Conservation (phyloP, 2,888 invertebrate species). For the Cephus spinipes region DNA sequence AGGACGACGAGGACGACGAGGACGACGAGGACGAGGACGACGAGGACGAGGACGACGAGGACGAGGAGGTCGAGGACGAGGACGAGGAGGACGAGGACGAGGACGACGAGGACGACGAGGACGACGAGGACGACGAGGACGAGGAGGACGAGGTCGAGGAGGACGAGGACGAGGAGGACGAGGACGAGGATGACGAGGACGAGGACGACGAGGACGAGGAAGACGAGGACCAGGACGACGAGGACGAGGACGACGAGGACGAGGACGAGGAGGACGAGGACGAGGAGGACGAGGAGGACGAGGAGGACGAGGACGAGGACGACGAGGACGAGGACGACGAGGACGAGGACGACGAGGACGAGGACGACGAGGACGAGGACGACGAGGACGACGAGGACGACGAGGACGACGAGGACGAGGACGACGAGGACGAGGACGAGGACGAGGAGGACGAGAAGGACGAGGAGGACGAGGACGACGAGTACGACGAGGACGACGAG, state of each 20-base stretch:
- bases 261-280: neutral
- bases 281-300: neutral
- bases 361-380: neutral
- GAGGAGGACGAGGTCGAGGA: neutral
- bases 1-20: no score
- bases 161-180: no score
- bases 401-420: neutral
- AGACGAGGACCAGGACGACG: neutral
- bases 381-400: neutral
- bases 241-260: neutral
- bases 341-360: neutral
- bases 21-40: conserved; percentile 5
- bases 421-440: neutral
- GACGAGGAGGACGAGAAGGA: no score
- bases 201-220: no score
- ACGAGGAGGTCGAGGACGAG: neutral
- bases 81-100: neutral
- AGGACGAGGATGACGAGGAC: no score
- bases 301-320: neutral
- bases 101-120: neutral
- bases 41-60: conserved; percentile 3
- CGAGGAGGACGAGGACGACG: no score
- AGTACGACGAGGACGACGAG: no score
- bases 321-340: neutral
- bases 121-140: neutral